These are phyloP conservation scores for Fragum whitleyi DNA, from an alignment of 2,888 invertebrate species.

Conservation along the genomic window DNA sequence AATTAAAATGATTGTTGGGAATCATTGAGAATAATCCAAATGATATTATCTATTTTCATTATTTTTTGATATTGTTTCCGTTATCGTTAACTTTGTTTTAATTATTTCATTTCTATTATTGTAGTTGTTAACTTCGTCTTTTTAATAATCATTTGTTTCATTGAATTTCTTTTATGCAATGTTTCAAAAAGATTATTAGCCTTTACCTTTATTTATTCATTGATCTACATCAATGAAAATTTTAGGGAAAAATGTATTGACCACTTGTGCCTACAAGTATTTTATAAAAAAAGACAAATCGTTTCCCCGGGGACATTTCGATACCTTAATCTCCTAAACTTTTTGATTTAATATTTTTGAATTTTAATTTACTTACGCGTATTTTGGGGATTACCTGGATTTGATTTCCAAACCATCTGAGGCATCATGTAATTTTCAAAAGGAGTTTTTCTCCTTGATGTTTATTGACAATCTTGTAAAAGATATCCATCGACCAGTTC, in stretches of 20 bases:
- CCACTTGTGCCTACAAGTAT: background rate
- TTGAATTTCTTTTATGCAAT: too few species aligned
- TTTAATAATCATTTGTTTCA: too few species aligned
- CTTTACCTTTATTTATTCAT: too few species aligned
- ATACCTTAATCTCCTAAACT: constrained; percentile 3
- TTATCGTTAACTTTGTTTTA: too few species aligned
- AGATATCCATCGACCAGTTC: constrained; percentile 40
- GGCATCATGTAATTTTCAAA: constrained; percentile 26
- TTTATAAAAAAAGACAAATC: background rate
- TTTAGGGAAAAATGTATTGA: background rate
- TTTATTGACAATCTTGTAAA: constrained; percentile 59
- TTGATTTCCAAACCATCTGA: constrained; percentile 25
- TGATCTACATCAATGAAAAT: too few species aligned
- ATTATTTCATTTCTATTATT: too few species aligned
- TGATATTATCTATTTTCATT: too few species aligned
- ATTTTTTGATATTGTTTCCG: too few species aligned
- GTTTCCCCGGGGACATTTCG: background rate
- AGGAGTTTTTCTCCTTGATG: constrained; percentile 38
- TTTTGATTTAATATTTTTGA: constrained; percentile 28
- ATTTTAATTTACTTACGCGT: constrained; percentile 59
- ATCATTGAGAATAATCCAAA: too few species aligned
- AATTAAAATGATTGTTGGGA: too few species aligned
- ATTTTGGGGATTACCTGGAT: constrained; percentile 40
- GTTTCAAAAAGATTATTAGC: too few species aligned
- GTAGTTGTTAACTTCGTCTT: too few species aligned